phyloP scores from a whole-genome alignment of 2,797 vertebrate genomes.

The Rhabdomys pumilio region DNA sequence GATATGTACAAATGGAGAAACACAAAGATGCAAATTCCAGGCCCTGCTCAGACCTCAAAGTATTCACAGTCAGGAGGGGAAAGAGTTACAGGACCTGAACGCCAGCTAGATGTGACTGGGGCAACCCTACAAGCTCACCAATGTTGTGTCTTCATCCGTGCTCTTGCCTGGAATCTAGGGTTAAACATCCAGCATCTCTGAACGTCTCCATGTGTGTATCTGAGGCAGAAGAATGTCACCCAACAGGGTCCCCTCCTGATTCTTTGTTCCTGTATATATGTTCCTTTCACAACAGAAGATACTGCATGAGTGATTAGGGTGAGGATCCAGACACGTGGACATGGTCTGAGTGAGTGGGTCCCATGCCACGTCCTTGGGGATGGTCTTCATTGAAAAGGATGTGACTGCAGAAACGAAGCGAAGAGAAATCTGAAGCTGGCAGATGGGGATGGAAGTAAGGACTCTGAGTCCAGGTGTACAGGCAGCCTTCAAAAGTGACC shows the following conservation, averaged over 20 bases:
- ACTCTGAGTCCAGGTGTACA: not conserved
- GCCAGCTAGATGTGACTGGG: not conserved
- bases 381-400: not conserved
- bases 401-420: not conserved
- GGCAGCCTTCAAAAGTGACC: not conserved
- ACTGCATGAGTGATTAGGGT: not conserved
- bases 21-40: not conserved
- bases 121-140: not conserved
- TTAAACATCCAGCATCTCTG: not conserved
- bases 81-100: not conserved
- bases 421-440: not conserved
- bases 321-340: not conserved
- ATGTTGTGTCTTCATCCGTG: not conserved
- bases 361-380: not conserved
- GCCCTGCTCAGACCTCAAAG: not conserved
- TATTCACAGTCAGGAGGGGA: not conserved
- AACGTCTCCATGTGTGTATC: not conserved
- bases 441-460: not conserved
- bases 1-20: not conserved
- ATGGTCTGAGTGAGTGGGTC: not conserved
- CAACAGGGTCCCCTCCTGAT: not conserved
- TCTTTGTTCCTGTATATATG: not conserved
- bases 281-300: not conserved
- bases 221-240: too few relatives aligned
- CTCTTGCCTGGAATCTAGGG: not conserved